Conservation (phyloP, 2,113 vertebrate genomes). For the Paralichthys olivaceus region DNA sequence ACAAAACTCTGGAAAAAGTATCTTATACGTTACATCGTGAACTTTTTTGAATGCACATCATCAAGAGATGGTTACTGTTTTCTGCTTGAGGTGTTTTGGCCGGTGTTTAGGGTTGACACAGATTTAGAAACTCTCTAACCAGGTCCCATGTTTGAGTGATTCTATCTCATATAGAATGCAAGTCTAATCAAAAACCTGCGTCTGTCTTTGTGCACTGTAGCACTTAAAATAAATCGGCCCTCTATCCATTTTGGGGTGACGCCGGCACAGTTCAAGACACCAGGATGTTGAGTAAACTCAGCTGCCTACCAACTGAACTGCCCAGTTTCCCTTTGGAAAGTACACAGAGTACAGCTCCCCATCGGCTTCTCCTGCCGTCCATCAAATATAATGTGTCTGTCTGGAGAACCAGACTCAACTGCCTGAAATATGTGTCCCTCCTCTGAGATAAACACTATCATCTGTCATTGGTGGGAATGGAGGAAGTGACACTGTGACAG, state of each 20-base stretch:
- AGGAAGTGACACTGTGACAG: constrained; percentile 72
- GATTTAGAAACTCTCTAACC: background rate
- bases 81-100: background rate
- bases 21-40: background rate
- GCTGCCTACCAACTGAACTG: constrained; percentile 54
- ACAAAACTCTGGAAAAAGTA: background rate
- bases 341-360: constrained; percentile 45
- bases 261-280: constrained; percentile 12
- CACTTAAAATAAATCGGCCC: no score
- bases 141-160: background rate
- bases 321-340: constrained; percentile 58
- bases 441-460: constrained; percentile 76
- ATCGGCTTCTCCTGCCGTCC: constrained; percentile 57
- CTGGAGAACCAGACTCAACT: constrained; percentile 71
- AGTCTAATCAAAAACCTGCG: background rate
- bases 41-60: background rate
- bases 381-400: constrained; percentile 72
- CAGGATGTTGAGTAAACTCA: constrained; percentile 48
- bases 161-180: background rate
- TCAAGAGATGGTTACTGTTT: background rate
- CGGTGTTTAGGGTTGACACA: no score
- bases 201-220: background rate
- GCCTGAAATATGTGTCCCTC: constrained; percentile 78
- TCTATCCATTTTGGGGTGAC: constrained; percentile 1
- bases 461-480: constrained; percentile 71